Conservation (phyloP, 1,140 invertebrate species). For the Pantala flavescens region DNA sequence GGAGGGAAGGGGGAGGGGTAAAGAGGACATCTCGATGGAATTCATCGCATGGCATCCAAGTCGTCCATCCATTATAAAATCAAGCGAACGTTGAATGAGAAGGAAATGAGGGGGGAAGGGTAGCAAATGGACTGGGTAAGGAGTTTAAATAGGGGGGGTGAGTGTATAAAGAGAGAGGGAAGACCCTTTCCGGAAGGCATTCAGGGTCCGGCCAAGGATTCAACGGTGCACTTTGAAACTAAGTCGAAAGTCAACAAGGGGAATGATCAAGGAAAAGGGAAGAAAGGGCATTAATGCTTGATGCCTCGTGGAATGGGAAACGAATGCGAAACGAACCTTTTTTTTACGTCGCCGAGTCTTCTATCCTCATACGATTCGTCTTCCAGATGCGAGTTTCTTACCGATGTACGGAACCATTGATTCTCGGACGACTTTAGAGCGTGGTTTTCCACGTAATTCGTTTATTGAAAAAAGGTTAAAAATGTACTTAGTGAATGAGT, state of each 20-base stretch:
- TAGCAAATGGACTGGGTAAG: neutral
- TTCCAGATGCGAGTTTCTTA: too few species aligned
- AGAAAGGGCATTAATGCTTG: neutral
- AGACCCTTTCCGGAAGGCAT: neutral
- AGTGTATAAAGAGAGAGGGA: neutral
- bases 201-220: neutral
- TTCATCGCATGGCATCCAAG: neutral
- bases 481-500: too few species aligned
- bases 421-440: too few species aligned
- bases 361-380: too few species aligned
- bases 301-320: neutral
- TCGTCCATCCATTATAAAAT: neutral
- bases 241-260: neutral
- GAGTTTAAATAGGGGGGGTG: neutral
- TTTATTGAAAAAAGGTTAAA: too few species aligned
- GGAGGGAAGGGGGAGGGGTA: too few species aligned
- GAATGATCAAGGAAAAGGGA: neutral
- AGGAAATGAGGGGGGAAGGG: neutral
- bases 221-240: neutral
- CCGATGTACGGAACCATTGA: too few species aligned
- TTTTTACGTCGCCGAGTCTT: too few species aligned
- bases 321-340: too few species aligned
- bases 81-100: constrained; percentile 1
- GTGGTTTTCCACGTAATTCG: too few species aligned
- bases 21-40: neutral